Conservation (phyloP, 2,888 invertebrate species). For the Netelia fuscicornis region DNA sequence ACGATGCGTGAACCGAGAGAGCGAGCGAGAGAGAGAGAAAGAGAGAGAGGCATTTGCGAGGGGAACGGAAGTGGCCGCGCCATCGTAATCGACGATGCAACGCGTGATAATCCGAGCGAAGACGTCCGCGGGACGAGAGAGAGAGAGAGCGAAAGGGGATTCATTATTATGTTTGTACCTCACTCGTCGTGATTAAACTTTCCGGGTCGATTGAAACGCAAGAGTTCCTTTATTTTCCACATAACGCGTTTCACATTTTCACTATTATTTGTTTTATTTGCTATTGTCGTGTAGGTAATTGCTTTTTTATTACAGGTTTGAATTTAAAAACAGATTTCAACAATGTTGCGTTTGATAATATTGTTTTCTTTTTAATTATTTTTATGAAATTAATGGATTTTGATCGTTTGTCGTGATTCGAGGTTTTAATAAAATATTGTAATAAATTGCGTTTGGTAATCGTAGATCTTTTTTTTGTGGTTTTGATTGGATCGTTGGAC, state of each 20-base stretch:
- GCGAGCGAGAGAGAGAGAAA: neutral
- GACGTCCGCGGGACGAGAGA: neutral
- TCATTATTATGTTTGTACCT: neutral
- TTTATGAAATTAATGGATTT: too few species aligned
- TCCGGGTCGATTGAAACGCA: neutral
- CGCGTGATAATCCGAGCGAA: constrained; percentile 50
- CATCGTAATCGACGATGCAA: constrained; percentile 51
- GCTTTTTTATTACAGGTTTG: neutral
- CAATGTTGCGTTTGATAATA: too few species aligned
- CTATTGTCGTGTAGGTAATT: neutral
- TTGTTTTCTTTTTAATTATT: too few species aligned
- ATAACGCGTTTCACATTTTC: constrained; percentile 7
- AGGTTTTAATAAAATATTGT: too few species aligned
- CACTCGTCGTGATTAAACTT: constrained; percentile 13
- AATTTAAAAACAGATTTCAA: too few species aligned
- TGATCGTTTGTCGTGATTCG: too few species aligned
- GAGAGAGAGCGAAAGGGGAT: neutral
- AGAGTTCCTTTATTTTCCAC: neutral
- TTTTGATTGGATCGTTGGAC: too few species aligned
- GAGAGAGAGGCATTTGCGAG: constrained; percentile 29
- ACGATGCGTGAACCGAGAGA: constrained; percentile 17
- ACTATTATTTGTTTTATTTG: neutral
- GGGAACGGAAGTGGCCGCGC: constrained; percentile 58
- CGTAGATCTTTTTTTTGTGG: too few species aligned
- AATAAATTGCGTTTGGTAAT: too few species aligned